Evolutionary conservation across 2,888 invertebrate genomes (phyloP), one percentile per base, ranked within the genome.

Genomic region (Alviniconcha strummeri): DNA sequence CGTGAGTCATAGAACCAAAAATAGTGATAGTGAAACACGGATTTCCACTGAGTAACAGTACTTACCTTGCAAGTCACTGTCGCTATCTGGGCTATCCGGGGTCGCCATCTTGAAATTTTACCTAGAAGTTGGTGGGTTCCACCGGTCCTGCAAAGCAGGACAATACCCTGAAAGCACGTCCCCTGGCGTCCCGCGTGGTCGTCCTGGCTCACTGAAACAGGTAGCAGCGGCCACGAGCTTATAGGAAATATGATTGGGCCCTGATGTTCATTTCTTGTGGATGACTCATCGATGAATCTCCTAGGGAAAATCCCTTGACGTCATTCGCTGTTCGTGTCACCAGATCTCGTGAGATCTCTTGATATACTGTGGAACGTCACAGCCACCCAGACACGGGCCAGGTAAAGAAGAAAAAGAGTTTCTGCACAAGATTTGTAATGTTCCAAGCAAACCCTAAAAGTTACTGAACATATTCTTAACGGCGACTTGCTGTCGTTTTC

Each of bases 271-370:
- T 90, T 92, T 90, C 90, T 91, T 89, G 85, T 85, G 84, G 89
- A 91, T 92, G 91, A 92, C 90, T 92, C 92, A 92, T 92, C 91
- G 88, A 89, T 89, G 89, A 90, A 88, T 88, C 89, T 90, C 89
- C 89, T 89, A 88, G 91, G 92, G 92, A 92, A 92, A 91, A 91
- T 91, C 92, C 92, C 91, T 88, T 91, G 91, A 90, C 90, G 90
- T 91, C 90, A 91, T 88, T 76, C 74, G 54, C 67, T 9, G 82
- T 60, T 74, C 82, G 57, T 76, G 83, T 83, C 83, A 83, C 69
- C 77, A 77, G 56, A n/a, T 77, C 77, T 67, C 71, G 82, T 76
- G 57, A 80, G 77, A 74, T 75, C 81, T 75, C 79, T 69, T 81
- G 85, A 81, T 80, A 69, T 9, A 36, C 36, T 36, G 17, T 36